Base-by-base conservation (phyloP, 2,797 vertebrate species). In the Sebastolobus alascanus region DNA sequence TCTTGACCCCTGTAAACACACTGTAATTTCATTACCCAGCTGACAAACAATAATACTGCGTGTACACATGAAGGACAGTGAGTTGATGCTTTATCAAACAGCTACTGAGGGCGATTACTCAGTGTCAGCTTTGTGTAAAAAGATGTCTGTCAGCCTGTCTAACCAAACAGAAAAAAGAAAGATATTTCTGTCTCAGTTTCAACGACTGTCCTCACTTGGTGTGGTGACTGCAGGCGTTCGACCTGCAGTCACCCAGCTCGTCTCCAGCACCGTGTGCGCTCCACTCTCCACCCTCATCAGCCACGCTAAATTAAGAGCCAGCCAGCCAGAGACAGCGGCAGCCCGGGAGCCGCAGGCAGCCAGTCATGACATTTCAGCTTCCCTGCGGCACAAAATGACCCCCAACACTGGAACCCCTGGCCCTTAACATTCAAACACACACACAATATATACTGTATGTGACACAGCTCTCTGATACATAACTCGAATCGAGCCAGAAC, bases 361-460 rank as follows among this genome's bases (percentile, higher is more conserved):
- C 82, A 85, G 77, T 84, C 68, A 18, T 92, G 91, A 87, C 83
- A 91, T 94, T 94, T 94, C 82, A 91, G 85, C 75, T 88, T 87
- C 87, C 89, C 90, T n/a, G 73, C 73, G 76, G 90, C 92, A 78
- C 69, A 59, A 69, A 73, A 82, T 87, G 82, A 91, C 91, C 88
- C 88, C 69, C 67, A 61, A 66, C 70, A 66, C 71, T 70, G 67
- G 52, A 84, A 75, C 77, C 70, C 60, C 12, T 38, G 25, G 54
- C 67, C 54, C 33, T 58, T 10, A 20, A 66, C 18, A 58, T 27
- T 76, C 22, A 50, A n/a, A 25, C 46, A 58, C 75, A 79, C 73
- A 71, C 16, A 58, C 14, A 33, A 13, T 7, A 40, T 43, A 31
- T 13, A 74, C 46, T 20, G 7, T 33, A 85, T 69, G 33, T 61